Evolutionary conservation across 2,888 invertebrate species (phyloP).

Genomic region (Lycia hirtaria): DNA sequence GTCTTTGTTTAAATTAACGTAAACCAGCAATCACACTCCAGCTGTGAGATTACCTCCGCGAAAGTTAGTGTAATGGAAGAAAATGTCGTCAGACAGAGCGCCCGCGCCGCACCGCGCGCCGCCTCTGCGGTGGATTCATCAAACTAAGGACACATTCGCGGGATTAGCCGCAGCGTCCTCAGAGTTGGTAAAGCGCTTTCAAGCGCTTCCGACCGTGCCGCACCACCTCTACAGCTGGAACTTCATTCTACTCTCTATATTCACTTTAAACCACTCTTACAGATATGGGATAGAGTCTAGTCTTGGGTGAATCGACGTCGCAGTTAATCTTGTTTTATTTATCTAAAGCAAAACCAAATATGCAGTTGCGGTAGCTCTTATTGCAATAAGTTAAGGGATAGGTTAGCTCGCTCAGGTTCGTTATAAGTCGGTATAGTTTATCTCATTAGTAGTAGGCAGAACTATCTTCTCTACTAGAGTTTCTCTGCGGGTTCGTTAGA

Average conservation of each 20-base stretch:
- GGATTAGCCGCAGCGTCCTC: constrained; percentile 21
- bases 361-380: neutral
- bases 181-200: constrained; percentile 19
- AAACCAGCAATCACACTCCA: neutral
- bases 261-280: constrained; percentile 4
- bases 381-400: constrained; percentile 1
- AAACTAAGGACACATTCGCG: constrained; percentile 30
- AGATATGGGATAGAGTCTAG: constrained; percentile 7
- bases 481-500: constrained; percentile 31
- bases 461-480: constrained; percentile 28
- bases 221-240: constrained; percentile 21
- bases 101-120: too few relatives aligned
- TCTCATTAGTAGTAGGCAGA: constrained; percentile 37
- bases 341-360: neutral
- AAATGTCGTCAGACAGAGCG: constrained; percentile 25
- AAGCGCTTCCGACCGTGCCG: constrained; percentile 29
- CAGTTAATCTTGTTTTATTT: constrained; percentile 5
- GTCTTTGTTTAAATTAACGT: neutral
- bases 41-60: neutral
- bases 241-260: constrained; percentile 14
- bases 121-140: constrained; percentile 38
- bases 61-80: constrained; percentile 1
- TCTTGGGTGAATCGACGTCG: neutral
- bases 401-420: neutral
- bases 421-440: constrained; percentile 20